A percentile compares a stretch with the other conserved stretches of the same genome.
phyloP scores from a whole-genome alignment of 23 tunicate species.

The Trididemnum clinides region DNA sequence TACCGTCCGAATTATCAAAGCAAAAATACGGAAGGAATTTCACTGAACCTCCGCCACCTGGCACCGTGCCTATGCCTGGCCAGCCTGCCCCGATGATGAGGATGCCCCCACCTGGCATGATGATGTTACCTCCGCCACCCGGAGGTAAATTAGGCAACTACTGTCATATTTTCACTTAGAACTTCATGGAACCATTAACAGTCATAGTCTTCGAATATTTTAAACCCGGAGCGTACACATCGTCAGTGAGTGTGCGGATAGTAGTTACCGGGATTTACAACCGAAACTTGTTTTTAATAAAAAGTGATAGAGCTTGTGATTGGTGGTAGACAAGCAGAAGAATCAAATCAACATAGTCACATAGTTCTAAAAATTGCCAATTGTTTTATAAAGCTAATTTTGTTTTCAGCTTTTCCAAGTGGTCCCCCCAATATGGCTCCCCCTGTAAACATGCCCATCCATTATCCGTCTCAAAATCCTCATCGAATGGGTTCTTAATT shows the following conservation, averaged over 20 bases:
- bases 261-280: no score
- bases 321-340: no score
- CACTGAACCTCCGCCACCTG: conserved; percentile 92
- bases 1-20: conserved; percentile 55
- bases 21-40: conserved; percentile 4
- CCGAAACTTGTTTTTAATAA: no score
- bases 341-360: no score
- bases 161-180: neutral
- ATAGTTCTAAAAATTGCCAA: no score
- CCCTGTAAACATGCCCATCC: conserved; percentile 40
- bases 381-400: neutral
- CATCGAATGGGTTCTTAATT: conserved; percentile 71
- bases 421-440: conserved; percentile 36
- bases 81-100: conserved; percentile 19
- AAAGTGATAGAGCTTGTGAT: no score
- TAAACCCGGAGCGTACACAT: no score
- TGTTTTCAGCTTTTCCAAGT: conserved; percentile 24
- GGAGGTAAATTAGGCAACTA: neutral
- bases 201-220: neutral
- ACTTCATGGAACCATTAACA: neutral
- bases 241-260: no score
- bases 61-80: conserved; percentile 71
- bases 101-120: conserved; percentile 56
- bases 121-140: conserved; percentile 51
- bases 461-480: conserved; percentile 94